A percentile compares a stretch with the other conserved stretches of the same genome.
phyloP scores from a whole-genome alignment of 2,888 invertebrate species.

The Apodemia hepburni region DNA sequence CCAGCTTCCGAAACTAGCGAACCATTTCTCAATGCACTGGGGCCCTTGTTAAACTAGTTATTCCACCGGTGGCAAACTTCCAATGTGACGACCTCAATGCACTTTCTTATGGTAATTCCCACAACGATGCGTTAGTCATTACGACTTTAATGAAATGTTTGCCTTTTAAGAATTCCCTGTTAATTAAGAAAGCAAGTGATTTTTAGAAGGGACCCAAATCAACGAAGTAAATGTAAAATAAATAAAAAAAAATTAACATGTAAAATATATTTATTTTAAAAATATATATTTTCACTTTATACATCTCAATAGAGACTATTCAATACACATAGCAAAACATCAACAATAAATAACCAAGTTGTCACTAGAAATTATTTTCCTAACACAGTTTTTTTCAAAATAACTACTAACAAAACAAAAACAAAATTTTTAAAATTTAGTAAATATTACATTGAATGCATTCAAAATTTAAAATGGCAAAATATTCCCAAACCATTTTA shows the following conservation, averaged over 20 bases:
- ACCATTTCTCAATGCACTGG: too few species aligned
- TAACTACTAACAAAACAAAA: constrained; percentile 8
- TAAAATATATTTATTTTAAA: constrained; percentile 58
- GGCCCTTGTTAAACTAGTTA: too few species aligned
- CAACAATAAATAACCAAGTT: constrained; percentile 18
- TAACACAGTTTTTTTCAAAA: constrained; percentile 2
- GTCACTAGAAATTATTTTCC: constrained; percentile 13
- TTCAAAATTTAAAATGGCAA: constrained; percentile 1
- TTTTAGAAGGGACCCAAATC: too few species aligned
- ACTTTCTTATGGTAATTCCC: too few species aligned
- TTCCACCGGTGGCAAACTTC: too few species aligned
- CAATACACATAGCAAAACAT: constrained; percentile 19
- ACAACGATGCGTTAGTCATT: too few species aligned
- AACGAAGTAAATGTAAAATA: constrained; percentile 1
- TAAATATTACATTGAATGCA: constrained; percentile 4
- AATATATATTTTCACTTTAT: constrained; percentile 57
- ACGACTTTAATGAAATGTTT: too few species aligned
- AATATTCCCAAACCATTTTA: background rate
- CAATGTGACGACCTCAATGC: too few species aligned
- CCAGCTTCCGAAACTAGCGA: too few species aligned
- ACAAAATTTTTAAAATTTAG: background rate
- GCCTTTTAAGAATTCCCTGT: background rate
- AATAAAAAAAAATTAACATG: constrained; percentile 16
- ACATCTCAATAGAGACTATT: constrained; percentile 64
- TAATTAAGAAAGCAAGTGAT: too few species aligned